Percentiles rank a stretch among this genome's conserved stretches.
phyloP scores from a whole-genome alignment of 2,888 invertebrate species.

The Euzophera pinguis region DNA sequence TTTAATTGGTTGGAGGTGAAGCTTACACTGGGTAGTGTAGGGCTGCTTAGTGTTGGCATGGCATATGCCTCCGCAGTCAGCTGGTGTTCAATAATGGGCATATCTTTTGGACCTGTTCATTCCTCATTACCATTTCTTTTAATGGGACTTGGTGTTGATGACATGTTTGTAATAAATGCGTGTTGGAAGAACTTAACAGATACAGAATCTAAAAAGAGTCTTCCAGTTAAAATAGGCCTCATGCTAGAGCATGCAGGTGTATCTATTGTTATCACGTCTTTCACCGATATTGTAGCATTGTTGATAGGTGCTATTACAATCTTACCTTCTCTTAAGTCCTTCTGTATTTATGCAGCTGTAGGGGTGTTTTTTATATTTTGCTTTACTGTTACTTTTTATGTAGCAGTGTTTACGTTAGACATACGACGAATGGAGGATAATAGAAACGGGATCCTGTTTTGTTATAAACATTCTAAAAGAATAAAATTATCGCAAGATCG shows the following conservation, averaged over 20 bases:
- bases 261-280: constrained; percentile 90
- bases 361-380: constrained; percentile 88
- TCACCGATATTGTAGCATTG: constrained; percentile 90
- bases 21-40: constrained; percentile 83
- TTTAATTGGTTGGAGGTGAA: constrained; percentile 87
- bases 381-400: constrained; percentile 89
- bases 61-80: constrained; percentile 86
- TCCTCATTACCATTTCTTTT: constrained; percentile 89
- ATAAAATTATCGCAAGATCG: constrained; percentile 75
- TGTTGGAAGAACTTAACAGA: constrained; percentile 84
- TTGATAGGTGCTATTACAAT: constrained; percentile 89
- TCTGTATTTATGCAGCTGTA: constrained; percentile 89
- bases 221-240: constrained; percentile 83
- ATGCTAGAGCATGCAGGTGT: constrained; percentile 90
- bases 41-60: constrained; percentile 85
- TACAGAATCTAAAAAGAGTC: constrained; percentile 69
- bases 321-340: constrained; percentile 89
- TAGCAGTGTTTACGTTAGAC: constrained; percentile 87
- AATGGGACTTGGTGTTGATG: constrained; percentile 90
- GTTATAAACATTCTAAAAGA: constrained; percentile 81
- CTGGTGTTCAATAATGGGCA: constrained; percentile 84
- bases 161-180: constrained; percentile 91
- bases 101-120: constrained; percentile 90
- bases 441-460: constrained; percentile 84
- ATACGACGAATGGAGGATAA: constrained; percentile 81